Percentiles rank a stretch among this genome's conserved stretches.
Conservation (phyloP, 2,888 invertebrate genomes). For the Xylophagus ater region DNA sequence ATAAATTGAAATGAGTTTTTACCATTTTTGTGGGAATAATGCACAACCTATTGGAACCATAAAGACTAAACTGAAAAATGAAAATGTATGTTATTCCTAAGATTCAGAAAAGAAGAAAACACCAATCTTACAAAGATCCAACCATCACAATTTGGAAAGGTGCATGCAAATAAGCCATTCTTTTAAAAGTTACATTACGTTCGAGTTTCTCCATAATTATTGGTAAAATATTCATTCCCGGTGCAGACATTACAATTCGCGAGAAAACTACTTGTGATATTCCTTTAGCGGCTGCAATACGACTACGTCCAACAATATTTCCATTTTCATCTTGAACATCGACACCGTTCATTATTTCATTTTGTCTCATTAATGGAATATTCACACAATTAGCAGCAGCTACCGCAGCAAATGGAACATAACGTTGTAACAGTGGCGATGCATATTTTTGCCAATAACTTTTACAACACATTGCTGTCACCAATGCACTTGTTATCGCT, state of each 20-base stretch:
- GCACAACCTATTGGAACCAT: conserved; percentile 85
- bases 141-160: conserved; percentile 73
- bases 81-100: no score
- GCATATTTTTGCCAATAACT: conserved; percentile 62
- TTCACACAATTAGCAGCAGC: conserved; percentile 88
- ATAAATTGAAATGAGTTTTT: no score
- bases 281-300: conserved; percentile 69
- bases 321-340: conserved; percentile 70
- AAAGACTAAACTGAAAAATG: conserved; percentile 55
- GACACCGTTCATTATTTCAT: conserved; percentile 62
- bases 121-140: conserved; percentile 79
- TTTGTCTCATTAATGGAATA: conserved; percentile 86
- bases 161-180: conserved; percentile 61
- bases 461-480: conserved; percentile 80
- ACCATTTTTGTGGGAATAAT: conserved; percentile 78
- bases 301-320: conserved; percentile 54
- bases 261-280: conserved; percentile 67
- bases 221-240: conserved; percentile 79
- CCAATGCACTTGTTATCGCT: conserved; percentile 78
- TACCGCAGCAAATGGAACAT: conserved; percentile 45
- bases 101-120: no score
- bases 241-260: conserved; percentile 77
- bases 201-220: conserved; percentile 77
- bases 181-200: conserved; percentile 59
- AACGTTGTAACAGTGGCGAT: conserved; percentile 44